Percentiles rank a stretch among this genome's conserved stretches.
These are phyloP conservation scores for Pheosia tremula DNA, from an alignment of 2,888 invertebrate species.

Conservation along the genomic window DNA sequence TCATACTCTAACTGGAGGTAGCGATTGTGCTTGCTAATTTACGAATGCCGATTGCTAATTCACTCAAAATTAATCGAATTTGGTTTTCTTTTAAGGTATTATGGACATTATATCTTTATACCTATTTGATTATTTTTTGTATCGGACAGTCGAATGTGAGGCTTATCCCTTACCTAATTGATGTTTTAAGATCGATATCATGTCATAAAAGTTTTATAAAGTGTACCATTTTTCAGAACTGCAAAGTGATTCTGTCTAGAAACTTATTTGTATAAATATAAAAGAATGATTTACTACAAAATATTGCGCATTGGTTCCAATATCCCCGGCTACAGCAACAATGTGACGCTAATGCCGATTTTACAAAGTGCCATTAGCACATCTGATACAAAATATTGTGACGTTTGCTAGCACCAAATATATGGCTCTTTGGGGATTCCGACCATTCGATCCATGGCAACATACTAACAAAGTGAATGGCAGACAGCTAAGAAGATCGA, in stretches of 20 bases:
- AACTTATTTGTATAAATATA: slow-evolving; percentile 6
- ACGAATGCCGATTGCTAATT: slow-evolving; percentile 52
- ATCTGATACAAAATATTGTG: slow-evolving; percentile 83
- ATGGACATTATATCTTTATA: too few relatives aligned
- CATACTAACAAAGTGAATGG: slow-evolving; percentile 66
- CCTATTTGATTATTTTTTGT: too few relatives aligned
- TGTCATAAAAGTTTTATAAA: too few relatives aligned
- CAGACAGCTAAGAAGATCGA: slow-evolving; percentile 78
- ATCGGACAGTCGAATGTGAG: too few relatives aligned
- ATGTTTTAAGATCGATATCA: too few relatives aligned
- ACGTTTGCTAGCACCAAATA: slow-evolving; percentile 72
- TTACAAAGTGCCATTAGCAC: slow-evolving; percentile 77
- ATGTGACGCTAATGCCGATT: slow-evolving; percentile 70
- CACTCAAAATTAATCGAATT: slow-evolving; percentile 24
- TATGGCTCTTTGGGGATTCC: slow-evolving; percentile 74
- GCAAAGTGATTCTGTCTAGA: too few relatives aligned
- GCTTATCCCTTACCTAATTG: not conserved
- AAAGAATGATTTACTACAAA: slow-evolving; percentile 34
- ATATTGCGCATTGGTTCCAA: slow-evolving; percentile 69
- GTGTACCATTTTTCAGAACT: too few relatives aligned
- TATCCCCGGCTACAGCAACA: slow-evolving; percentile 66
- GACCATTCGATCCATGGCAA: slow-evolving; percentile 59
- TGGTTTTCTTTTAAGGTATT: not conserved
- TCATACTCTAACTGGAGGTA: slow-evolving; percentile 62
- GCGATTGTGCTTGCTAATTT: slow-evolving; percentile 54